A percentile compares a stretch with the other conserved stretches of the same genome.
phyloP scores from a whole-genome alignment of 1,140 invertebrate species.

The Drosophila watanabei region DNA sequence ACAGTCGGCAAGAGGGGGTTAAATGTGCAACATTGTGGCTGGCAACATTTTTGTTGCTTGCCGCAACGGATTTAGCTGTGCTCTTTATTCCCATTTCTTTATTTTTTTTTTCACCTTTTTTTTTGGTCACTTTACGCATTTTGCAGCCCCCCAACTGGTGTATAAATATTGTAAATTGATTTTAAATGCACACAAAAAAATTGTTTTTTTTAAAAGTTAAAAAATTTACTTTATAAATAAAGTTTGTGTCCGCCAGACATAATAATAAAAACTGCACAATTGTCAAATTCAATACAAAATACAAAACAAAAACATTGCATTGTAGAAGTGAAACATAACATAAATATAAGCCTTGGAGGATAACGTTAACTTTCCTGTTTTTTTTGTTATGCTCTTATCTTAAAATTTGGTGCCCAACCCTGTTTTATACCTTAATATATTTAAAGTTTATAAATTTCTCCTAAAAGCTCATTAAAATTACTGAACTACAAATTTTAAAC shows the following conservation, averaged over 20 bases:
- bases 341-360: too few species aligned
- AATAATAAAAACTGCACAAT: not conserved
- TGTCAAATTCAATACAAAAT: not conserved
- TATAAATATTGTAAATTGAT: conserved; percentile 72
- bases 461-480: too few species aligned
- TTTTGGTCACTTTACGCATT: conserved; percentile 49
- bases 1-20: conserved; percentile 27
- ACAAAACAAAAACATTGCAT: too few species aligned
- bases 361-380: too few species aligned
- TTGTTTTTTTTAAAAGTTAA: accelerated
- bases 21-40: conserved; percentile 64
- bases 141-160: conserved; percentile 29
- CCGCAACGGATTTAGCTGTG: conserved; percentile 24
- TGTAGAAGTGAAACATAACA: not conserved
- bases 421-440: too few species aligned
- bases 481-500: too few species aligned
- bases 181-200: conserved; percentile 43
- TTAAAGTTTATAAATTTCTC: too few species aligned
- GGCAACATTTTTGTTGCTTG: conserved; percentile 47
- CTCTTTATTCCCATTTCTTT: not conserved
- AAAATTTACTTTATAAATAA: too few species aligned
- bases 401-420: too few species aligned
- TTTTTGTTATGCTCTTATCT: too few species aligned
- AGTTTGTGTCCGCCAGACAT: too few species aligned
- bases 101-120: conserved; percentile 2